Evolutionary conservation across 2,113 vertebrate species (phyloP).

Genomic region (Callipepla californica): DNA sequence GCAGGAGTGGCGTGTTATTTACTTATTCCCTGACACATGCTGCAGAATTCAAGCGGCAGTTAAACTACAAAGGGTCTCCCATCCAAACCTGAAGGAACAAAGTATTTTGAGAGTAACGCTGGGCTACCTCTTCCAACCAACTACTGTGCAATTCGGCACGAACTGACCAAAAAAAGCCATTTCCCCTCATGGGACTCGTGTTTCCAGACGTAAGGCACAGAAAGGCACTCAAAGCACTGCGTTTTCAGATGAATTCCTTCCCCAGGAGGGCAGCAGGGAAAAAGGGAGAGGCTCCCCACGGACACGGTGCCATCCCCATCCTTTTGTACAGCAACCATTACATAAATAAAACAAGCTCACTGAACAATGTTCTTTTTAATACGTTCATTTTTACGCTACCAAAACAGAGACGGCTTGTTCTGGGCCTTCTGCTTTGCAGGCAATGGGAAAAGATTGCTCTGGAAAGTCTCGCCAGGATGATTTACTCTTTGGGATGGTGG

Average conservation of each 20-base stretch:
- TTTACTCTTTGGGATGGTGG: neutral
- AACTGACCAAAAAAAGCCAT: neutral
- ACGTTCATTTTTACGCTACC: neutral
- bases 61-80: neutral
- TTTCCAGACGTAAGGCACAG: neutral
- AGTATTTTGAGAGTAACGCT: neutral
- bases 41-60: constrained; percentile 33
- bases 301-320: neutral
- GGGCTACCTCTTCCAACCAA: constrained; percentile 8
- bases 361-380: neutral
- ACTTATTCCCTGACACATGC: constrained; percentile 58
- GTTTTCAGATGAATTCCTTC: neutral
- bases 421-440: neutral
- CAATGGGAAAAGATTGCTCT: neutral
- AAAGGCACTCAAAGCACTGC: neutral
- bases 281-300: fast-evolving
- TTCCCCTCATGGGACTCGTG: neutral
- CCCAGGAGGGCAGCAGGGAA: neutral
- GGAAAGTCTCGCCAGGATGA: neutral
- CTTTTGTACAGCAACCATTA: neutral
- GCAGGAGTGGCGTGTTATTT: constrained; percentile 60
- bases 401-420: neutral
- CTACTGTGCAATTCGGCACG: neutral
- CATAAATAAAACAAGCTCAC: neutral
- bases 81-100: neutral